phyloP scores from a whole-genome alignment of 2,888 invertebrate genomes.

The Dysmachus trigonus region DNA sequence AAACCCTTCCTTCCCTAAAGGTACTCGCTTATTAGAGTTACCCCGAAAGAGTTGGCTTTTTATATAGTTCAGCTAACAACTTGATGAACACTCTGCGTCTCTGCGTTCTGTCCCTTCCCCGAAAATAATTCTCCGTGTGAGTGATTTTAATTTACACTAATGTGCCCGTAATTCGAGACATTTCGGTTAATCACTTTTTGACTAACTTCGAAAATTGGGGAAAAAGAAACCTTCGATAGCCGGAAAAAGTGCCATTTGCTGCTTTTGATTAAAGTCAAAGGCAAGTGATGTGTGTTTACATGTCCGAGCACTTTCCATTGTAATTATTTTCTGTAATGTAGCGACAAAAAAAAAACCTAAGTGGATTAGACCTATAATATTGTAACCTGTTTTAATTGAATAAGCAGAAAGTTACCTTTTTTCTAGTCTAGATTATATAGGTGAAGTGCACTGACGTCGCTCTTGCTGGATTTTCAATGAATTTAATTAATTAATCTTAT shows the following conservation, averaged over 20 bases:
- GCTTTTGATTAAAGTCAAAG: neutral
- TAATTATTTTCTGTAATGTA: neutral
- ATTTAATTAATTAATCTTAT: no score
- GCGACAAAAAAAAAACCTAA: neutral
- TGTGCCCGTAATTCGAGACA: conserved; percentile 63
- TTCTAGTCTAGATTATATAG: no score
- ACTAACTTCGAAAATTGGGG: neutral
- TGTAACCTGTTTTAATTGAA: neutral
- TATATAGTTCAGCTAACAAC: neutral
- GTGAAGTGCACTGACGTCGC: neutral
- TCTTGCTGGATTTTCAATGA: no score
- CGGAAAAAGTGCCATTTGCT: conserved; percentile 37
- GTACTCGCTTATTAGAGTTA: conserved; percentile 4
- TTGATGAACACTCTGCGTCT: neutral
- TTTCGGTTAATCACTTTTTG: conserved; percentile 62
- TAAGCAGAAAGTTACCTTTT: neutral
- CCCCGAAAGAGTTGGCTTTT: conserved; percentile 20
- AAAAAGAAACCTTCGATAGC: conserved; percentile 26
- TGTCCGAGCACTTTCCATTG: neutral
- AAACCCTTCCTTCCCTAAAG: neutral
- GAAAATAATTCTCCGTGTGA: conserved; percentile 45
- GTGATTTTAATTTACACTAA: conserved; percentile 64
- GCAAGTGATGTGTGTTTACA: conserved; percentile 25
- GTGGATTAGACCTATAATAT: neutral
- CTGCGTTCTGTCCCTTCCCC: neutral